Percentiles rank a stretch among this genome's conserved stretches.
Conservation (phyloP, 2,113 vertebrate genomes). For the Vulpes lagopus region DNA sequence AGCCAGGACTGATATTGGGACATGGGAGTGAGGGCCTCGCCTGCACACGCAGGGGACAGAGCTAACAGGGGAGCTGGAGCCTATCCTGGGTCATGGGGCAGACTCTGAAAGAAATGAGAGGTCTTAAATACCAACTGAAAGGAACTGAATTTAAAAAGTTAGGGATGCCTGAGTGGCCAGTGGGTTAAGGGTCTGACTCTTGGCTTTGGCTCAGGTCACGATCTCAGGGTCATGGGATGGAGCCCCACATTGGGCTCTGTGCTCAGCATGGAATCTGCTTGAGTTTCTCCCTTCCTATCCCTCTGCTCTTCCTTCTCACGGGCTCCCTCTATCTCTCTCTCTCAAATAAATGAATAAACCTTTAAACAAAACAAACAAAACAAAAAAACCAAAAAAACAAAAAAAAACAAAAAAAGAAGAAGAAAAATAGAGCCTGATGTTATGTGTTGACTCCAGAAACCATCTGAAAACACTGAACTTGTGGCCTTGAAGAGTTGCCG, state of each 20-base stretch:
- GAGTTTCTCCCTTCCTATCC: background rate
- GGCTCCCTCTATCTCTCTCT: background rate
- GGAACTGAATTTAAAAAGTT: background rate
- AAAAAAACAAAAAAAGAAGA: too few relatives aligned
- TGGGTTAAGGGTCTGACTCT: background rate
- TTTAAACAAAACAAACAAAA: too few relatives aligned
- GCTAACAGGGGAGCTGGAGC: background rate
- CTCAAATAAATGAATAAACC: background rate
- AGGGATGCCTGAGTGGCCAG: too few relatives aligned
- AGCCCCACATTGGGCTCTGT: background rate
- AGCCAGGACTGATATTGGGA: background rate
- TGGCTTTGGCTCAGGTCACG: too few relatives aligned
- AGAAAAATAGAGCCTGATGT: background rate
- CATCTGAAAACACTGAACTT: background rate
- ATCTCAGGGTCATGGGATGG: background rate
- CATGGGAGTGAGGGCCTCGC: fast-evolving
- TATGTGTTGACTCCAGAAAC: background rate
- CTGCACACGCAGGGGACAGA: background rate
- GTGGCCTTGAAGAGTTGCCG: too few relatives aligned
- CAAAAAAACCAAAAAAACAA: too few relatives aligned
- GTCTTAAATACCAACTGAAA: background rate
- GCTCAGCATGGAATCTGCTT: background rate
- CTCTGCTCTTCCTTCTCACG: background rate
- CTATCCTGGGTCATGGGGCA: background rate
- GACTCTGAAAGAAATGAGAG: background rate